These are phyloP conservation scores for Danionella dracula DNA, from an alignment of 2,797 vertebrate species.

Conservation along the genomic window DNA sequence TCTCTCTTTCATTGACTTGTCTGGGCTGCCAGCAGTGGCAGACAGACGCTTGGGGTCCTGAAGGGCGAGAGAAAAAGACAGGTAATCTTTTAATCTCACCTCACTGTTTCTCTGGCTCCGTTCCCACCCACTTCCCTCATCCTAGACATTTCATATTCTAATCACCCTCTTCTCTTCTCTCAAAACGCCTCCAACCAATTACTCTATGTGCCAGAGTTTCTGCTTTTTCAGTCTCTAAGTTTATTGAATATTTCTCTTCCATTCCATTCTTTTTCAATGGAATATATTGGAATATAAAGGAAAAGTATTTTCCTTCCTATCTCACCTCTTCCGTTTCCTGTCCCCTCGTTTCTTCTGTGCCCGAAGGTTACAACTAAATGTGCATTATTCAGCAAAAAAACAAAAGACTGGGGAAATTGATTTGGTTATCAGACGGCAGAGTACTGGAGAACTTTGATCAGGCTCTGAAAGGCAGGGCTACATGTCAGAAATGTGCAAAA, in stretches of 20 bases:
- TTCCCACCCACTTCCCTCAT: slow-evolving; percentile 55
- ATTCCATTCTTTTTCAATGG: slow-evolving; percentile 2
- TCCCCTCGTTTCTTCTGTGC: slow-evolving; percentile 56
- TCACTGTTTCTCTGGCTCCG: slow-evolving; percentile 57
- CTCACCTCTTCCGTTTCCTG: slow-evolving; percentile 47
- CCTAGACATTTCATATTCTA: slow-evolving; percentile 71
- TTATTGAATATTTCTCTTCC: slow-evolving; percentile 65
- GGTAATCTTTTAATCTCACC: slow-evolving; percentile 72
- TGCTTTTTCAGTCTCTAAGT: slow-evolving; percentile 30
- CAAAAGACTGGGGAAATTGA: slow-evolving; percentile 74
- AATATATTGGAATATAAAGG: slow-evolving; percentile 52
- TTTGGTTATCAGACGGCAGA: slow-evolving; percentile 73
- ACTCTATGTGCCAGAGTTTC: not conserved
- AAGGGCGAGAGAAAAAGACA: slow-evolving; percentile 60
- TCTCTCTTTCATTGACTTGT: slow-evolving; percentile 32
- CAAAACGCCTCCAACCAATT: slow-evolving; percentile 45
- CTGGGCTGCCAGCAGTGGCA: slow-evolving; percentile 37
- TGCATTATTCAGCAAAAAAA: slow-evolving; percentile 87
- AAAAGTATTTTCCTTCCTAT: slow-evolving; percentile 43
- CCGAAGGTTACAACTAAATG: slow-evolving; percentile 79
- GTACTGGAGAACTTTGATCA: slow-evolving; percentile 63
- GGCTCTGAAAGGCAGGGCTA: slow-evolving; percentile 68
- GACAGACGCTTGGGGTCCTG: slow-evolving; percentile 41
- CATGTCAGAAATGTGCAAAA: slow-evolving; percentile 76
- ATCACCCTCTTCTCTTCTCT: slow-evolving; percentile 47